Evolutionary conservation across 2,797 vertebrate species (phyloP), one percentile per base, ranked within the genome.

Genomic region (Lithobates sylvaticus): DNA sequence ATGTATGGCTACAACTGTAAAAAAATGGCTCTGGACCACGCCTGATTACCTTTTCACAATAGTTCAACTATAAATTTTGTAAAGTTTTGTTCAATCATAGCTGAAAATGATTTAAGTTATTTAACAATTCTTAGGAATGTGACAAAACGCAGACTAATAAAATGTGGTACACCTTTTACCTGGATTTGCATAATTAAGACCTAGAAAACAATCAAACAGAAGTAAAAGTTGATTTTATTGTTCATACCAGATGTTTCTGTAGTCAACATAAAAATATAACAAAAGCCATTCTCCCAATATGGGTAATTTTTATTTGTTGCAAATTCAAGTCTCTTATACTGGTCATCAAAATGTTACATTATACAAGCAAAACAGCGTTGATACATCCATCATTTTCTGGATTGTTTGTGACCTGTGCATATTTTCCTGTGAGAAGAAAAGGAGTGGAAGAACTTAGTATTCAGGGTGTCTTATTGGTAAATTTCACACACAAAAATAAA

Each of bases 331-430:
- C 54, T 81, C 69, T 70, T 23, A 42, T 64, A 61, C 8, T 26
- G 10, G 36, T n/a, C 1, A 50, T 36, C 32, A n/a, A 78, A n/a
- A 78, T 13, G 42, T 58, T 70, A 65, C 86, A 15, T 92, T 91
- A 99, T 47, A 99, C 97, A 77, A 99, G 95, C 72, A 99, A 92
- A 86, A 99, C 94, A 2, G 97, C 97, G 54, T 99, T 99, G 88
- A 99, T 99, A 88, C 98, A 99, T 80, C 98, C 98, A 8, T 99
- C 97, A 0, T 99, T 99, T 94, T 99, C 98, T 23, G 98, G 98
- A 93, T 98, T 99, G 90, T 99, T 99, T 6, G 98, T 99, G 90
- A 99, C 98, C 91, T 99, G 98, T 80, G 98, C 98, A 0, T 97
- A 99, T 95, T 99, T 99, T 90, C 98, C 98, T 98, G 88, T 13